phyloP scores from a whole-genome alignment of 1,140 invertebrate species.

The Apis cerana region DNA sequence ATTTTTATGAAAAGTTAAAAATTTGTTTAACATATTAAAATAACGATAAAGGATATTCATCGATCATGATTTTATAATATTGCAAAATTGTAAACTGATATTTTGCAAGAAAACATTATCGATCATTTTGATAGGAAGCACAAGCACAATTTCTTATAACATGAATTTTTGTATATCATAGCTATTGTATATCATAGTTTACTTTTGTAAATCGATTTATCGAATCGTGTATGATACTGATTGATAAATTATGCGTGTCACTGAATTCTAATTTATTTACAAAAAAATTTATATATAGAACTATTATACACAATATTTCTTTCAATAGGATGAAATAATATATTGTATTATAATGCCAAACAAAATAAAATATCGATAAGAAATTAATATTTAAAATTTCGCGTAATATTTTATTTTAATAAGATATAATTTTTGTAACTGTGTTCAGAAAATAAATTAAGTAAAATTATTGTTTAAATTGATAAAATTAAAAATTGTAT shows the following conservation, averaged over 20 bases:
- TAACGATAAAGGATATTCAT: background rate
- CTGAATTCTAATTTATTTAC: no score
- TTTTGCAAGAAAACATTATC: background rate
- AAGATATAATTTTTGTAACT: no score
- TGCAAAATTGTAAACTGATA: no score
- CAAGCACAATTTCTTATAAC: background rate
- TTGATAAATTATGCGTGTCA: background rate
- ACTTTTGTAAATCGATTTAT: conserved; percentile 11
- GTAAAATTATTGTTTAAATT: no score
- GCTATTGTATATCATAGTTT: background rate
- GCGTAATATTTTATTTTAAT: background rate
- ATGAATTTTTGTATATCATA: background rate
- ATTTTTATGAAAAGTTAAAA: background rate
- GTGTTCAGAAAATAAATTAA: no score
- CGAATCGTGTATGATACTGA: background rate
- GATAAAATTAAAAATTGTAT: no score
- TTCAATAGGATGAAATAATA: background rate
- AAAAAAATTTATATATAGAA: conserved; percentile 11
- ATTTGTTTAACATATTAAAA: background rate
- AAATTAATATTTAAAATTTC: background rate
- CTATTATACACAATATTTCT: background rate
- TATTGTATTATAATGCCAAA: no score
- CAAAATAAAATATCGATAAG: no score
- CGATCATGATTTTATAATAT: background rate
- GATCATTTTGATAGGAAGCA: background rate